Conservation (phyloP, 2,797 vertebrate species). For the Ataeniobius toweri region DNA sequence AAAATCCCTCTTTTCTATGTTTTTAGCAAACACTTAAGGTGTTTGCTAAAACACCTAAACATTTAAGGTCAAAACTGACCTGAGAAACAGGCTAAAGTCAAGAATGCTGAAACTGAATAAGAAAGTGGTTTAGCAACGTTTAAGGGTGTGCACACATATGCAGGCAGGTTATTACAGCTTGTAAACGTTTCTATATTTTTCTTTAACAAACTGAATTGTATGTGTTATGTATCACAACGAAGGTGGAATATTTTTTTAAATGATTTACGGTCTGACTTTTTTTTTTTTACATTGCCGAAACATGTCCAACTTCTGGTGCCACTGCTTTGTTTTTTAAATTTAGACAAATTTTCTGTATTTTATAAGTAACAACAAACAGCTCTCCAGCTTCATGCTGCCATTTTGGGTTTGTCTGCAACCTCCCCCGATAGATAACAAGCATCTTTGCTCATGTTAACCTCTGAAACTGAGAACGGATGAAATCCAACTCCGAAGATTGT, state of each 20-base stretch:
- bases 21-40: background rate
- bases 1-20: no score
- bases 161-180: background rate
- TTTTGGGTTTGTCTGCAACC: slow-evolving; percentile 56
- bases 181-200: background rate
- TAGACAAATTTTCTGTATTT: slow-evolving; percentile 27
- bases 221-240: background rate
- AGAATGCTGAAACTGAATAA: background rate
- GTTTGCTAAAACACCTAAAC: no score
- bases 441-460: slow-evolving; percentile 15
- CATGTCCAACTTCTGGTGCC: slow-evolving; percentile 7
- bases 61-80: background rate
- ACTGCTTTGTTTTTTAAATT: slow-evolving; percentile 26
- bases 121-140: background rate
- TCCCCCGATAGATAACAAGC: slow-evolving; percentile 41
- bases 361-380: slow-evolving; percentile 38
- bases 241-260: background rate
- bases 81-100: background rate
- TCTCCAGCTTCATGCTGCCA: slow-evolving; percentile 60
- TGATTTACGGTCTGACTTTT: background rate
- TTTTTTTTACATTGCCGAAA: background rate
- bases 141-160: background rate
- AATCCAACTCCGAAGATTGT: slow-evolving; percentile 9
- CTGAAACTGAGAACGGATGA: background rate
- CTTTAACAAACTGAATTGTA: background rate